Conservation (phyloP, 2,888 invertebrate genomes). For the Nycteola revayana region DNA sequence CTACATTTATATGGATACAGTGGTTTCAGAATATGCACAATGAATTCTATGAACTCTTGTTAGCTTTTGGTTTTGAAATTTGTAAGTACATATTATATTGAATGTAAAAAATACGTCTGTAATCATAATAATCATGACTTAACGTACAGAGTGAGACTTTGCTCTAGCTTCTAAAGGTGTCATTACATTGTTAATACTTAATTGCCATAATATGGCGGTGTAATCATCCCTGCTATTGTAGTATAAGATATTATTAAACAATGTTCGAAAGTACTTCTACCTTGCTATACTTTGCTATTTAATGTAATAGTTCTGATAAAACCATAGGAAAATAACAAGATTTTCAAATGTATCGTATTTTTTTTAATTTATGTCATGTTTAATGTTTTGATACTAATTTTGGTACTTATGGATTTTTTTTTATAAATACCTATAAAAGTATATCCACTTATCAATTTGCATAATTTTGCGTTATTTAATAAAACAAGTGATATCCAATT, state of each 20-base stretch:
- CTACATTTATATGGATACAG: conserved; percentile 54
- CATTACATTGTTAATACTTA: conserved; percentile 11
- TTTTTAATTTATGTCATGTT: too few species aligned
- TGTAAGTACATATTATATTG: conserved; percentile 31
- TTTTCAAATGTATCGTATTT: too few species aligned
- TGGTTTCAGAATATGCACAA: conserved; percentile 66
- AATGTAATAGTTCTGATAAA: too few species aligned
- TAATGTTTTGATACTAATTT: too few species aligned
- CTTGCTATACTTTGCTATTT: too few species aligned
- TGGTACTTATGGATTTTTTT: too few species aligned
- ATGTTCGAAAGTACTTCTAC: neutral
- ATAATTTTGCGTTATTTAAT: too few species aligned
- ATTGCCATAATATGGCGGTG: conserved; percentile 6
- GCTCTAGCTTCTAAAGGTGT: conserved; percentile 33
- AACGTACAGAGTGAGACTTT: conserved; percentile 33
- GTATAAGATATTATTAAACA: neutral
- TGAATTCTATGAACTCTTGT: conserved; percentile 51
- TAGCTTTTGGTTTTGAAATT: conserved; percentile 54
- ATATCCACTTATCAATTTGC: too few species aligned
- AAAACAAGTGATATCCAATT: too few species aligned
- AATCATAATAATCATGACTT: conserved; percentile 30
- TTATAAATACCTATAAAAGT: too few species aligned
- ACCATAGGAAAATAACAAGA: too few species aligned
- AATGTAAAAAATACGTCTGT: conserved; percentile 10
- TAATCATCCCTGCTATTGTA: neutral